Percentiles rank a stretch among this genome's conserved stretches.
Conservation (phyloP, 2,797 vertebrate genomes). For the Sebastes iracundus region DNA sequence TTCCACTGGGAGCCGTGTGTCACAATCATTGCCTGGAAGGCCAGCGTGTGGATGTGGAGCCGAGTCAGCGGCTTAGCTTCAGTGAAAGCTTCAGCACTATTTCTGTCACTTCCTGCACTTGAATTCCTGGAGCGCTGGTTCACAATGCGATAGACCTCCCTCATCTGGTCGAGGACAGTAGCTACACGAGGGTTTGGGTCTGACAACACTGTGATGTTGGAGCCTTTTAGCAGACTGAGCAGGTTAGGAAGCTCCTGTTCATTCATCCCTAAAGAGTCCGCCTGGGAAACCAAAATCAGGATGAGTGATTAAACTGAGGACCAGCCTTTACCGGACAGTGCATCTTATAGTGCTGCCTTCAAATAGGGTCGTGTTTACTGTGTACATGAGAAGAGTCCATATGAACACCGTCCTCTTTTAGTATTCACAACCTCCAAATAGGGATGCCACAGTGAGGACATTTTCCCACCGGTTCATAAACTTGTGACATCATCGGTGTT, state of each 20-base stretch:
- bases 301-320: neutral
- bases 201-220: constrained; percentile 85
- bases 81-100: neutral
- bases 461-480: no score
- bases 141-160: constrained; percentile 85
- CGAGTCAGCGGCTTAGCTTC: constrained; percentile 74
- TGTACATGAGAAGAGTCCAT: neutral
- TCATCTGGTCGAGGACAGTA: constrained; percentile 89
- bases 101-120: neutral
- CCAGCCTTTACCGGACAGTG: neutral
- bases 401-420: neutral
- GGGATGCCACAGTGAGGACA: no score
- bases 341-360: neutral
- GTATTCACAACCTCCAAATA: neutral
- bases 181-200: constrained; percentile 89
- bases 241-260: constrained; percentile 90
- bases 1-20: constrained; percentile 85
- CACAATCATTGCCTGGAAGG: constrained; percentile 89
- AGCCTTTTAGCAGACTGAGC: constrained; percentile 84
- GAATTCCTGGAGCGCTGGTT: constrained; percentile 74
- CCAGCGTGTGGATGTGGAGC: constrained; percentile 87
- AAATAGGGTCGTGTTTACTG: neutral
- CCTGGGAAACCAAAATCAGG: constrained; percentile 57
- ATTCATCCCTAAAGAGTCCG: constrained; percentile 89
- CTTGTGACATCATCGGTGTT: no score